Percentiles rank a stretch among this genome's conserved stretches.
These are phyloP conservation scores for Pterois miles DNA, from an alignment of 2,797 vertebrate species.

Conservation along the genomic window DNA sequence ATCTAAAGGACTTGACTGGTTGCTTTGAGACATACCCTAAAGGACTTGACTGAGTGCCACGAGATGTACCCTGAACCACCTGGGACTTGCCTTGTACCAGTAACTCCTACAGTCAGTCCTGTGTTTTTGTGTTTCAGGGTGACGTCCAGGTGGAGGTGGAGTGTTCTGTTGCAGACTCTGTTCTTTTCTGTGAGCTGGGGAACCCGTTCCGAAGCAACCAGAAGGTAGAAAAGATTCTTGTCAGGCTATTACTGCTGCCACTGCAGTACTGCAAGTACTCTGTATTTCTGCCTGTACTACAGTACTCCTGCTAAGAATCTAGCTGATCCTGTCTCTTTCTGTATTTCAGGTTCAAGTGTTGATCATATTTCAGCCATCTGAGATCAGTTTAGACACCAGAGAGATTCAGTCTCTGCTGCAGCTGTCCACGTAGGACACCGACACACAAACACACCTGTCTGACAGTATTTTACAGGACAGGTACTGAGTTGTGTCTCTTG, in stretches of 20 bases:
- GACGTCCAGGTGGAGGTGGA: neutral
- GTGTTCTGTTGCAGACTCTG: constrained; percentile 44
- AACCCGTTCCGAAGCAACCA: constrained; percentile 90
- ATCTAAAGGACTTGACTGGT: neutral
- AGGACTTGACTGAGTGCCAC: neutral
- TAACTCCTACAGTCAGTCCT: neutral
- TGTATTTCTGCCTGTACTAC: neutral
- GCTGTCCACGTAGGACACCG: constrained; percentile 88
- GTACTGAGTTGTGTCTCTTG: neutral
- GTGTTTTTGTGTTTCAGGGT: constrained; percentile 50
- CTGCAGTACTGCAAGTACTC: neutral
- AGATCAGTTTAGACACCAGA: constrained; percentile 82
- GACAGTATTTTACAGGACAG: neutral
- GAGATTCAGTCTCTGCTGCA: constrained; percentile 82
- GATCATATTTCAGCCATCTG: constrained; percentile 85
- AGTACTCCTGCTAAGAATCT: neutral
- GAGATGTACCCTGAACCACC: neutral
- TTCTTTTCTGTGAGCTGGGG: constrained; percentile 88
- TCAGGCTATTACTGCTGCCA: neutral
- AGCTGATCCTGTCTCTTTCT: neutral
- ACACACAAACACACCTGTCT: neutral
- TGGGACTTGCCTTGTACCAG: neutral
- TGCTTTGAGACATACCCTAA: neutral
- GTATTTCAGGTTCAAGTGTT: constrained; percentile 82
- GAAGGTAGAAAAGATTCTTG: constrained; percentile 43